Evolutionary conservation across 2,888 invertebrate genomes (phyloP), one percentile per base, ranked within the genome.

Genomic region (Chalcis sispes): DNA sequence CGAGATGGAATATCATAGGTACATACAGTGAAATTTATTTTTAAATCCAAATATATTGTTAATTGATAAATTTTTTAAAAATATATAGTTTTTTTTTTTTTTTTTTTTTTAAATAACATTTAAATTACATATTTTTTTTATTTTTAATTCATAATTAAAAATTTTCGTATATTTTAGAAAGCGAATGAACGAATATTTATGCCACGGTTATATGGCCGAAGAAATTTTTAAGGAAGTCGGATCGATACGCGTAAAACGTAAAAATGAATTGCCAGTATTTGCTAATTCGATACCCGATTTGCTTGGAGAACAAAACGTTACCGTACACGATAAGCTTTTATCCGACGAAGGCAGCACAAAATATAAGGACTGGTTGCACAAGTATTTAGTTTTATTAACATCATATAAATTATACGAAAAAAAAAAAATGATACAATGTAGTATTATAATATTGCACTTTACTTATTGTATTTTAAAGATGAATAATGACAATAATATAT

Each of bases 161-260:
- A 46, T 15, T 32, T 58, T 42, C n/a, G n/a, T n/a, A n/a, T n/a
- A n/a, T n/a, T n/a, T n/a, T 82, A 94, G 94, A 83, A 91, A 91
- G 86, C 93, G 93, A 91, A 94, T 95, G 93, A 95, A 94, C 83
- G 94, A 95, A 85, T 95, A 94, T 85, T 89, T 94, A 59, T 95
- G 95, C 81, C 92, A 94, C 42, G 94, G 92, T 83, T 95, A 93
- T 85, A 87, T 95, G 48, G 94, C 94, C 0, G 93, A 94, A 82
- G 93, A 94, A 89, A 94, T 95, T 79, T 87, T 94, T 50, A 90
- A 91, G 10, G 93, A 93, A 81, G 91, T 94, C 87, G 81, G 83
- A 2, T 85, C 89, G 1, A 84, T 87, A 40, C 85, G 90, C 72
- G 87, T 90, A 1, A 90, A 89, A 79, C 86, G 90, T 2, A 20